Evolutionary conservation across 2,797 vertebrate genomes (phyloP).

Genomic region (Halcyon badia): DNA sequence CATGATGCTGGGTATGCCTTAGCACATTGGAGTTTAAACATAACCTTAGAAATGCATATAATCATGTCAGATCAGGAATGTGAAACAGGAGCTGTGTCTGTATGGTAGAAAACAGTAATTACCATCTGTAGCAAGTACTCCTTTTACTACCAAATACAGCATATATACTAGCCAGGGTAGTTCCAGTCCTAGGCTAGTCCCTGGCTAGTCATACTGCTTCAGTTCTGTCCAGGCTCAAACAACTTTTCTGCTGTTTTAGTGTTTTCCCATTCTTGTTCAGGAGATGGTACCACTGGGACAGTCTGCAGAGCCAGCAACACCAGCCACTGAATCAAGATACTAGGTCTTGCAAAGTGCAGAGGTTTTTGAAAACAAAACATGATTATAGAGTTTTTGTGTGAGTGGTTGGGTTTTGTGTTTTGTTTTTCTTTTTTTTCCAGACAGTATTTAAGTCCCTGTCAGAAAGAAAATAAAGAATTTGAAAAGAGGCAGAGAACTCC

Average conservation of each 20-base stretch:
- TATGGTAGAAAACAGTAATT: background rate
- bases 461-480: background rate
- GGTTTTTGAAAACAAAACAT: background rate
- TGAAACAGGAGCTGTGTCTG: background rate
- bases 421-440: background rate
- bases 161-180: background rate
- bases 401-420: fast-evolving
- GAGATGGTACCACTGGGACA: background rate
- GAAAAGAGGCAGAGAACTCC: background rate
- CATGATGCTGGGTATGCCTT: background rate
- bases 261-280: background rate
- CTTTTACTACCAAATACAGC: background rate
- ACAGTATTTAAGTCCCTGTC: background rate
- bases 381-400: background rate
- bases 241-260: background rate
- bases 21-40: background rate
- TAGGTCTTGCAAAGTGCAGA: background rate
- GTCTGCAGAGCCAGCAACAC: background rate
- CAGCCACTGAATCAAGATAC: background rate
- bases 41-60: background rate
- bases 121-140: background rate
- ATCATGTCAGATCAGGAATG: background rate
- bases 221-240: background rate
- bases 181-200: background rate
- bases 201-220: background rate